These are phyloP conservation scores for Epinotia demarniana DNA, from an alignment of 2,888 invertebrate species.

Conservation along the genomic window DNA sequence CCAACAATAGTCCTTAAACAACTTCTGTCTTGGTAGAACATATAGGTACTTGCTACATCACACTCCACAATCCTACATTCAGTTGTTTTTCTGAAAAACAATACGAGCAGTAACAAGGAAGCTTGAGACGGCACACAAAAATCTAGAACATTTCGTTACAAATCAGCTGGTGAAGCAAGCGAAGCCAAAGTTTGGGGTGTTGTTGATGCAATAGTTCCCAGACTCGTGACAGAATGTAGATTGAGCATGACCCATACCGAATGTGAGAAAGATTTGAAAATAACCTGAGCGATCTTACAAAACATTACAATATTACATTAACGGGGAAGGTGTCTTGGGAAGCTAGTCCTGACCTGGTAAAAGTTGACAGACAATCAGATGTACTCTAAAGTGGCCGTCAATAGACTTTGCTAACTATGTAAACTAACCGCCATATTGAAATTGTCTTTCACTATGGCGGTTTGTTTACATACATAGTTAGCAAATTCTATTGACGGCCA, in stretches of 20 bases:
- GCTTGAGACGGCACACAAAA: constrained; percentile 18
- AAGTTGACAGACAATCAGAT: too few species aligned
- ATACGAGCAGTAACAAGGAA: constrained; percentile 18
- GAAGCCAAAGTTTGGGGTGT: constrained; percentile 14
- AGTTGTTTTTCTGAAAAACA: constrained; percentile 1
- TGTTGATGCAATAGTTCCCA: constrained; percentile 37
- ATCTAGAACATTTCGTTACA: constrained; percentile 40
- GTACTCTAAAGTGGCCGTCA: too few species aligned
- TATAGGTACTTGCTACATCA: not conserved
- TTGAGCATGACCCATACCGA: not conserved
- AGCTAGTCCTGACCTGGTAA: too few species aligned
- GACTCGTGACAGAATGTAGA: constrained; percentile 22
- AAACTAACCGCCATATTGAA: too few species aligned
- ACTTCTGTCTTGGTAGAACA: not conserved
- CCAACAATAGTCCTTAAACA: too few species aligned
- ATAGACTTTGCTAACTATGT: too few species aligned
- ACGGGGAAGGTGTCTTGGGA: not conserved
- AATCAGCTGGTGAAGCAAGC: constrained; percentile 32
- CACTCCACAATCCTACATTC: not conserved
- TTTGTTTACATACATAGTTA: too few species aligned
- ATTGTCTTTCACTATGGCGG: too few species aligned
- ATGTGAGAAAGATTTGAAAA: constrained; percentile 20
- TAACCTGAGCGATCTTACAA: not conserved
- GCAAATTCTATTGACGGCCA: too few species aligned
- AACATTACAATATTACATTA: constrained; percentile 7